Percentiles rank a stretch among this genome's conserved stretches.
Conservation (phyloP, 2,888 invertebrate genomes). For the Heteromyza rotundicornis region DNA sequence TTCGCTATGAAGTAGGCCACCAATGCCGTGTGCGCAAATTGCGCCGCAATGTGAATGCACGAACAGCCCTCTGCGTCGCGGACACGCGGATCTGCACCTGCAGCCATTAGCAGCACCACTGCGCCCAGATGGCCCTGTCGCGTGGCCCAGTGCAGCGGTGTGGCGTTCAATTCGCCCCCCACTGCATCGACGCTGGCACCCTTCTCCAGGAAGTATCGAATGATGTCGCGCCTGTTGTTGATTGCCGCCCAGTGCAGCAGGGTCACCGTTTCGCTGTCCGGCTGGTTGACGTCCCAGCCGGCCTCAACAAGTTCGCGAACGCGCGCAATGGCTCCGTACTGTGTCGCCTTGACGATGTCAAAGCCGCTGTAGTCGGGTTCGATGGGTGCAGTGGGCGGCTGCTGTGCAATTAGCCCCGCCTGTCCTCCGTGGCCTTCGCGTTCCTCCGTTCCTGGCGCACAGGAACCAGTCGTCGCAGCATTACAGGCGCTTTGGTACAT, state of each 20-base stretch:
- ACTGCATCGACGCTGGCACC: constrained; percentile 91
- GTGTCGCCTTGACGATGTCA: constrained; percentile 94
- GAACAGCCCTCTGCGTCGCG: constrained; percentile 96
- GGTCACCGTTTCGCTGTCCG: constrained; percentile 94
- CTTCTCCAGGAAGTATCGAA: constrained; percentile 83
- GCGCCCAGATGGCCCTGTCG: constrained; percentile 87
- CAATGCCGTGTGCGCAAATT: constrained; percentile 96
- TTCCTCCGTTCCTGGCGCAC: constrained; percentile 67
- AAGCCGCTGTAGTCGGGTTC: constrained; percentile 81
- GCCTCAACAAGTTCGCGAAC: constrained; percentile 87
- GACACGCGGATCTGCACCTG: constrained; percentile 81
- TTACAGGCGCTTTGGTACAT: constrained; percentile 79
- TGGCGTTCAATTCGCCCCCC: constrained; percentile 94
- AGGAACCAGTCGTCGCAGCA: constrained; percentile 71
- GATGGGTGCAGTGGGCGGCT: constrained; percentile 68
- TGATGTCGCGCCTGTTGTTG: constrained; percentile 93
- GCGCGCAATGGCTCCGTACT: constrained; percentile 89
- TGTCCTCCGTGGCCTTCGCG: constrained; percentile 64
- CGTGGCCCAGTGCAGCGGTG: constrained; percentile 98
- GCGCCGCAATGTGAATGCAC: constrained; percentile 93
- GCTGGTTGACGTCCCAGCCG: constrained; percentile 92
- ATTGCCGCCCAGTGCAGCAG: constrained; percentile 99
- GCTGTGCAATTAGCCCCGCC: constrained; percentile 67
- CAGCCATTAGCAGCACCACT: constrained; percentile 73
- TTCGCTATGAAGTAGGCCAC: constrained; percentile 97